Conservation (phyloP, 2,888 invertebrate species). For the Laothoe populi region DNA sequence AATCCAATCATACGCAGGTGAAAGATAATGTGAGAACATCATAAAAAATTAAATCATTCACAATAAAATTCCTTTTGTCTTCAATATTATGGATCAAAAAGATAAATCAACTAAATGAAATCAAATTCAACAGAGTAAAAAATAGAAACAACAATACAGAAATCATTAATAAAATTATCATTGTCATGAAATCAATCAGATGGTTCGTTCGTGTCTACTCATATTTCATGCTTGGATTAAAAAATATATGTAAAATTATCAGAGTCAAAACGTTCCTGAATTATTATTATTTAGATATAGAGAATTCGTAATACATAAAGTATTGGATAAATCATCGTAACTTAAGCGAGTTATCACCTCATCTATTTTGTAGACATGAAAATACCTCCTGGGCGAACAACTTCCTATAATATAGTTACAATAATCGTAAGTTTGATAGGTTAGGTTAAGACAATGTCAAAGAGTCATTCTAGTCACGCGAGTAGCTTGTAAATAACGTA, state of each 20-base stretch:
- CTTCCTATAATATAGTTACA: not conserved
- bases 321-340: constrained; percentile 5
- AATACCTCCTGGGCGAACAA: not conserved
- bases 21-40: no score
- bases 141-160: not conserved
- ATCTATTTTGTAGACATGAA: not conserved
- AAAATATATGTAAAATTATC: not conserved
- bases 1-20: no score
- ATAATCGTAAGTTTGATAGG: not conserved
- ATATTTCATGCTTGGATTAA: not conserved
- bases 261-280: constrained; percentile 19
- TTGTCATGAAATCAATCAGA: not conserved
- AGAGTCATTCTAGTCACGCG: constrained; percentile 32
- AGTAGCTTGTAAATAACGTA: constrained; percentile 32
- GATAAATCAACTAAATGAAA: not conserved
- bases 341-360: not conserved
- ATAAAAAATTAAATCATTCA: no score
- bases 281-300: constrained; percentile 22
- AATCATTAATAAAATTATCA: not conserved
- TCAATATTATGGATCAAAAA: not conserved
- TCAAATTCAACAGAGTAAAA: not conserved
- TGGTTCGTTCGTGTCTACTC: not conserved
- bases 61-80: not conserved
- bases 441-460: constrained; percentile 14
- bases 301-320: not conserved